These are phyloP conservation scores for Porites cylindrica DNA, from an alignment of 92 coral and sea anemone genomes.

Conservation along the genomic window DNA sequence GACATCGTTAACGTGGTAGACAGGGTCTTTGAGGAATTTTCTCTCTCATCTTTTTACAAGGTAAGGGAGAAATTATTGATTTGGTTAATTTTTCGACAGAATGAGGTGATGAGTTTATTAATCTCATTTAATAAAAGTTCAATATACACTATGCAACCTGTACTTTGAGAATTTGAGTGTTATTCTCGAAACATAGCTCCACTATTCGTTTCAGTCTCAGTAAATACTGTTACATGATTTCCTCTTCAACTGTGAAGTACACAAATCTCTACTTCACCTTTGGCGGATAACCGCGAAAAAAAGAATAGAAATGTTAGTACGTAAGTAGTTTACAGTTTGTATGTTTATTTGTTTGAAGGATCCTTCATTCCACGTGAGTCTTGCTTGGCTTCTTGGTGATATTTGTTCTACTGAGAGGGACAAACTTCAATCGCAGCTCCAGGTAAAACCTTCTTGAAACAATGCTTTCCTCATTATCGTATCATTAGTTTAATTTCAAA, in stretches of 20 bases:
- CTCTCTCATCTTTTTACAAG: constrained; percentile 1
- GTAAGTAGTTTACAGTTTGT: background rate
- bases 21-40: background rate
- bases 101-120: background rate
- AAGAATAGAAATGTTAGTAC: background rate
- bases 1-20: background rate
- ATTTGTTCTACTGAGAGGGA: constrained; percentile 30
- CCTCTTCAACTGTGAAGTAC: too few relatives aligned
- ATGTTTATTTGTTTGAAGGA: constrained; percentile 49
- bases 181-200: too few relatives aligned
- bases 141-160: too few relatives aligned
- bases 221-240: too few relatives aligned
- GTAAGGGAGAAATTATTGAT: background rate
- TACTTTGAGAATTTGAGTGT: too few relatives aligned
- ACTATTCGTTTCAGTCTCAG: too few relatives aligned
- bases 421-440: constrained; percentile 22
- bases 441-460: constrained; percentile 8
- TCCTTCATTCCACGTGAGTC: constrained; percentile 93
- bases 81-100: background rate
- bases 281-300: background rate
- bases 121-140: background rate
- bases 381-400: constrained; percentile 96
- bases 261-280: background rate
- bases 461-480: too few relatives aligned
- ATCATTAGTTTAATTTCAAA: too few relatives aligned